phyloP scores from a whole-genome alignment of 2,888 invertebrate genomes.

The Caenorhabditis panamensis region DNA sequence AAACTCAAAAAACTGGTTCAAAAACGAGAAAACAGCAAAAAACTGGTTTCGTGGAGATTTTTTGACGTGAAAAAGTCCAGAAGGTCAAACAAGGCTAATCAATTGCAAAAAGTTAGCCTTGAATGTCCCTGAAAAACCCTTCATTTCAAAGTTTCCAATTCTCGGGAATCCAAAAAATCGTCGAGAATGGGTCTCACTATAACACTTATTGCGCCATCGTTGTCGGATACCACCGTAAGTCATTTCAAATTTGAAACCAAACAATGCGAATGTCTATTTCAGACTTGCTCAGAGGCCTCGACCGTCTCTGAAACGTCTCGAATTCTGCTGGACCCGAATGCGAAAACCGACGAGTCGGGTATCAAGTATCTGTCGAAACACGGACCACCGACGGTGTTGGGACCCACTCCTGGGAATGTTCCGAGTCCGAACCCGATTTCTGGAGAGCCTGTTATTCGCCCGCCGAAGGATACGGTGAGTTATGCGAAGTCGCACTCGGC shows the following conservation, averaged over 20 bases:
- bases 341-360: not conserved
- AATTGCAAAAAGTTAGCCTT: not conserved
- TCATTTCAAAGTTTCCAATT: not conserved
- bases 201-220: constrained; percentile 19
- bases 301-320: constrained; percentile 6
- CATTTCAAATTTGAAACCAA: not conserved
- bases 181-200: constrained; percentile 23
- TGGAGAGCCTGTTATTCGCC: constrained; percentile 26
- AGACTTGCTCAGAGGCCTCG: not conserved
- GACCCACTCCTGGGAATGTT: constrained; percentile 36
- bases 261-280: not conserved
- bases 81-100: not conserved
- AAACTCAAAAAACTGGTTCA: no score
- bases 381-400: constrained; percentile 17
- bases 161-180: not conserved
- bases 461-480: constrained; percentile 27
- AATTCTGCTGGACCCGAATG: not conserved
- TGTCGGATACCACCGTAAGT: constrained; percentile 16
- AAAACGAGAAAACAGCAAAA: no score
- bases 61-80: no score
- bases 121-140: not conserved
- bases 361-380: not conserved
- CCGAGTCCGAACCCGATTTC: constrained; percentile 25
- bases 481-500: no score
- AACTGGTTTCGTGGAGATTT: no score